These are phyloP conservation scores for Andrena bicolor DNA, from an alignment of 2,888 invertebrate species.

Conservation along the genomic window DNA sequence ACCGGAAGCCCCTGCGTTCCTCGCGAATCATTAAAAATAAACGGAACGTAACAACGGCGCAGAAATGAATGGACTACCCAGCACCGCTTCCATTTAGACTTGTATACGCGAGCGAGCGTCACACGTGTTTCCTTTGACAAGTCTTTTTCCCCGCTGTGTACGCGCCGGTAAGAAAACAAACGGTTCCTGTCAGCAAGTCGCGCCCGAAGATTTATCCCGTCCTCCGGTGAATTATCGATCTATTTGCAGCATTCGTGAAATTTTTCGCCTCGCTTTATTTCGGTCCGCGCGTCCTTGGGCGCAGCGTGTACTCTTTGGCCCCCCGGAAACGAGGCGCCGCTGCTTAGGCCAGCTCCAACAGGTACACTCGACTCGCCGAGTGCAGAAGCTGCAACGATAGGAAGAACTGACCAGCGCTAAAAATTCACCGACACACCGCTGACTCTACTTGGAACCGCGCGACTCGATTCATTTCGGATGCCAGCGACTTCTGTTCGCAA, in stretches of 20 bases:
- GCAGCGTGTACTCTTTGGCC: no score
- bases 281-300: constrained; percentile 19
- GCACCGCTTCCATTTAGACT: constrained; percentile 8
- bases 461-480: not conserved
- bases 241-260: constrained; percentile 43
- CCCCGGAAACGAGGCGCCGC: not conserved
- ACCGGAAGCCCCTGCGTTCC: not conserved
- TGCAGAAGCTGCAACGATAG: not conserved
- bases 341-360: not conserved
- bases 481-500: not conserved
- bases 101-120: constrained; percentile 9
- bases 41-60: constrained; percentile 4
- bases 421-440: not conserved
- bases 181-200: constrained; percentile 55
- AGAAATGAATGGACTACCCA: constrained; percentile 23
- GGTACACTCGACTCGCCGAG: not conserved
- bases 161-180: constrained; percentile 57
- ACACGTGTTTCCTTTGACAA: constrained; percentile 18
- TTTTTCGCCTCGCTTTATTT: constrained; percentile 43
- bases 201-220: constrained; percentile 46
- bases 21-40: constrained; percentile 9
- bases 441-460: not conserved
- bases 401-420: not conserved
- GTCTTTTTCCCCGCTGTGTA: not conserved
- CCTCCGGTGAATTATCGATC: constrained; percentile 54